phyloP scores from a whole-genome alignment of 2,113 vertebrate species.

The Nerophis ophidion region DNA sequence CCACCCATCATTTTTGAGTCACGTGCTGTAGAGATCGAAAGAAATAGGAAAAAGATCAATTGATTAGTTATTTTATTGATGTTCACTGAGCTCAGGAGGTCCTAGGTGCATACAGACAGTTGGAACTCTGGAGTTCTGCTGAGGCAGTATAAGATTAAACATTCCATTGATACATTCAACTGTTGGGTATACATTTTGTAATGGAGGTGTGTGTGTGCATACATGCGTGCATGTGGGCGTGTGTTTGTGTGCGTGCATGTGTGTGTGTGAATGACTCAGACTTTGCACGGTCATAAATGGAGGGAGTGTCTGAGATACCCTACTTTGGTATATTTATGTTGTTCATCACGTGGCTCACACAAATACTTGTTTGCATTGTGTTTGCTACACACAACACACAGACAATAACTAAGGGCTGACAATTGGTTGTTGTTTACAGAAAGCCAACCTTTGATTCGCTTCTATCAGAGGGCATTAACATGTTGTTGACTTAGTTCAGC shows the following conservation, averaged over 20 bases:
- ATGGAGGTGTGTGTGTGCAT: slow-evolving; percentile 11
- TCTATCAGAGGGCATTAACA: slow-evolving; percentile 19
- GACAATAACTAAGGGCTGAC: background rate
- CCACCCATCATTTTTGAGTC: too few relatives aligned
- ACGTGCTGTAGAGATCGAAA: too few relatives aligned
- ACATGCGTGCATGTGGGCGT: slow-evolving; percentile 12
- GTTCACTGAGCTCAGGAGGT: too few relatives aligned
- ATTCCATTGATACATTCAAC: too few relatives aligned
- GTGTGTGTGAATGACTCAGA: slow-evolving; percentile 38
- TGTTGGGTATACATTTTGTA: slow-evolving; percentile 28
- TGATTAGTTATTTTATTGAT: too few relatives aligned
- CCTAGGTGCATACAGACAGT: too few relatives aligned
- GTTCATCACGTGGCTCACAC: slow-evolving; percentile 53
- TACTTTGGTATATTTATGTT: slow-evolving; percentile 69
- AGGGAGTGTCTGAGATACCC: slow-evolving; percentile 74
- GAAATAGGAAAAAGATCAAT: too few relatives aligned
- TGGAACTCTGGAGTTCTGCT: too few relatives aligned
- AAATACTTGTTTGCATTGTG: background rate
- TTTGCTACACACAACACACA: background rate
- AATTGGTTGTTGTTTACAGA: slow-evolving; percentile 14
- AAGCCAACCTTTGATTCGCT: background rate
- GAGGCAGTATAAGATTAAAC: too few relatives aligned
- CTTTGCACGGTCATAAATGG: slow-evolving; percentile 80
- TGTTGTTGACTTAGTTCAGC: slow-evolving; percentile 8
- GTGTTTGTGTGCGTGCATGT: slow-evolving; percentile 14